Base-by-base conservation (phyloP, 2,113 vertebrate species). In the Urocolius indicus region DNA sequence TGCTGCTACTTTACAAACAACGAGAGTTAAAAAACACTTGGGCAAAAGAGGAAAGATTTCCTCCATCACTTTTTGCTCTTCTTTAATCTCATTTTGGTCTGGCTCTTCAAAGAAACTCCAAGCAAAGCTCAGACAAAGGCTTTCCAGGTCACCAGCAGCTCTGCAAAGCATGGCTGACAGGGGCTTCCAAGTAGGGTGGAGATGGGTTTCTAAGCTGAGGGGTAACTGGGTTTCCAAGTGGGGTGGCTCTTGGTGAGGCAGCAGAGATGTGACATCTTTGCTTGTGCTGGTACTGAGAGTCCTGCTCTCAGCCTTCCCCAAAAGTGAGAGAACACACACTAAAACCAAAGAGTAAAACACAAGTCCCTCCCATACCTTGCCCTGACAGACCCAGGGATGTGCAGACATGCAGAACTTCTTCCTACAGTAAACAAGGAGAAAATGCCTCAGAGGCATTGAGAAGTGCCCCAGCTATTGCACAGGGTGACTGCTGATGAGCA, bases 211-310 rank as follows among this genome's bases (percentile, higher is more conserved):
- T 55, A 71, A 27, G 5, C 8, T 41, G 38, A 11, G 3, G 11
- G 6, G 22, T 14, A 43, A 16, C 46, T 3, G 24, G 43, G 30
- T 27, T 74, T 68, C 67, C 61, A 32, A 18, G 15, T 2, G 29
- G 34, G 69, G 34, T 1, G 34, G 8, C 43, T 90, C 30, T 55
- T 24, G 36, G 16, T 16, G 41, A 49, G 29, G 23, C n/a, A 74
- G 41, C 43, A 62, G 55, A 32, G 71, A 22, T 62, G 46, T 14
- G 48, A n/a, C 69, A 9, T 6, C 22, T 62, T 11, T 22, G 38
- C 34, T 21, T 1, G 0, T 0, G 6, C 41, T 18, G 65, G 13
- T 51, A 41, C 10, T 34, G 65, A 30, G 0, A 1, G 14, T 32
- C 34, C 58, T 12, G 27, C 0, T 4, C 54, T 52, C 75, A 54